phyloP scores from a whole-genome alignment of 2,888 invertebrate species.

The Scaptomyza cyrtandrae region DNA sequence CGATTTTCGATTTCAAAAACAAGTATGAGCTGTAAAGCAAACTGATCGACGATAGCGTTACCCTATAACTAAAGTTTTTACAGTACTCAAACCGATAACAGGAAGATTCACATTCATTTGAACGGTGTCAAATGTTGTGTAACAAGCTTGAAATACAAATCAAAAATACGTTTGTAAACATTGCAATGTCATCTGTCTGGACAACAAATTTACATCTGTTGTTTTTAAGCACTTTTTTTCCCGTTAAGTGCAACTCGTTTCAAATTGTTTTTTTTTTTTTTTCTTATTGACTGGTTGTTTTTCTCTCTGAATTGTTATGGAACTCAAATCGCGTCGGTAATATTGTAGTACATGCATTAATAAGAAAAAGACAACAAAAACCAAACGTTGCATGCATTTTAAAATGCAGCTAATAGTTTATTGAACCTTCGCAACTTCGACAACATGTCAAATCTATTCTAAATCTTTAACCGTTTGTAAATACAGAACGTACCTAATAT shows the following conservation, averaged over 20 bases:
- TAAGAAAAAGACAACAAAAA: slow-evolving; percentile 30
- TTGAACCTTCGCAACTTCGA: slow-evolving; percentile 48
- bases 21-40: not conserved
- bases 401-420: slow-evolving; percentile 43
- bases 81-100: too few species aligned
- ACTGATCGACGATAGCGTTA: not conserved
- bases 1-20: not conserved
- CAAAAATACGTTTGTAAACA: not conserved
- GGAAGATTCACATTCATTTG: not conserved
- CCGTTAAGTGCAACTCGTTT: slow-evolving; percentile 27
- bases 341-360: slow-evolving; percentile 2
- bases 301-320: slow-evolving; percentile 41
- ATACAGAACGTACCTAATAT: not conserved
- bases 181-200: slow-evolving; percentile 26
- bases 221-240: slow-evolving; percentile 26
- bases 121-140: not conserved
- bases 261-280: slow-evolving; percentile 9
- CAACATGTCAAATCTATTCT: slow-evolving; percentile 8
- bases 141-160: not conserved
- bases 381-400: slow-evolving; percentile 37
- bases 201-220: slow-evolving; percentile 32
- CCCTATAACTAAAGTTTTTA: not conserved
- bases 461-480: slow-evolving; percentile 1
- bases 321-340: slow-evolving; percentile 29
- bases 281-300: slow-evolving; percentile 25